phyloP scores from a whole-genome alignment of 2,113 vertebrate genomes.

The Alectura lathami region DNA sequence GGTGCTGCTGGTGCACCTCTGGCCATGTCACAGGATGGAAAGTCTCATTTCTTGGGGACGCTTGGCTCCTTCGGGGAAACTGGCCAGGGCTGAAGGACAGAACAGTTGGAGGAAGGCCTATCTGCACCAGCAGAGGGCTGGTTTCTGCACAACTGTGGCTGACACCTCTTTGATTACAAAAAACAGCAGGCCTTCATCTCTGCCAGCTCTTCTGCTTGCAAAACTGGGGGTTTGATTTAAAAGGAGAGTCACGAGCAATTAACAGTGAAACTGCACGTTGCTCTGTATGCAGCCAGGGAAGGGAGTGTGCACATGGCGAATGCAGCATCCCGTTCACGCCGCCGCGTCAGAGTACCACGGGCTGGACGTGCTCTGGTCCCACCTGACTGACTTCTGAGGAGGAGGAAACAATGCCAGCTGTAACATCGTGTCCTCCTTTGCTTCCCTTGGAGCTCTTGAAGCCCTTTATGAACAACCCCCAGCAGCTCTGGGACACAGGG shows the following conservation, averaged over 20 bases:
- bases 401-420: background rate
- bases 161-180: background rate
- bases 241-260: background rate
- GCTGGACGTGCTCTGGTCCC: background rate
- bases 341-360: rapidly evolving
- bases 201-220: background rate
- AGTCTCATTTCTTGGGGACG: background rate
- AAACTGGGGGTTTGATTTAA: background rate
- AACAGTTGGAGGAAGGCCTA: background rate
- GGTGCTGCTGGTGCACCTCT: background rate
- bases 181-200: background rate
- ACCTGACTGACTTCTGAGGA: conserved; percentile 4
- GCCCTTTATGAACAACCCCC: background rate
- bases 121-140: background rate
- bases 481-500: background rate
- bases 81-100: background rate
- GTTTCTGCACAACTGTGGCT: rapidly evolving
- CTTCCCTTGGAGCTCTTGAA: background rate
- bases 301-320: background rate
- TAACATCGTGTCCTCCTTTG: conserved; percentile 40
- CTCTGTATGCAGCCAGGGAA: background rate
- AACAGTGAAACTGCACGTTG: background rate
- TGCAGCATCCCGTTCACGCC: background rate
- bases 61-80: background rate
- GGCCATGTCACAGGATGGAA: too few relatives aligned